A percentile compares a stretch with the other conserved stretches of the same genome.
Evolutionary conservation across 2,797 vertebrate species (phyloP).

Genomic region (Sebastes minor): DNA sequence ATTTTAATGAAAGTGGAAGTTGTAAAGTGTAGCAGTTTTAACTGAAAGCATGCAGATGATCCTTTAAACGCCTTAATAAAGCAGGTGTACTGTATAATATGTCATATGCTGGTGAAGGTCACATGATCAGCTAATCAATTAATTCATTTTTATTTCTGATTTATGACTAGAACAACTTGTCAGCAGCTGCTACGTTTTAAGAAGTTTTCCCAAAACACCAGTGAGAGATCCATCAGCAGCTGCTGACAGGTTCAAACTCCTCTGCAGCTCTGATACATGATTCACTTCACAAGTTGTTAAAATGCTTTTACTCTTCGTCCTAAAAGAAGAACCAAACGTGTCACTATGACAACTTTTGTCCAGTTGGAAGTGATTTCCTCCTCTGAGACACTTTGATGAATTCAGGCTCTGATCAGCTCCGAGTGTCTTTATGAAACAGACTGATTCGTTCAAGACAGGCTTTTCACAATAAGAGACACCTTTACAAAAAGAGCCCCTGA

Average conservation of each 20-base stretch:
- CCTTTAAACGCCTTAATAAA: too few relatives aligned
- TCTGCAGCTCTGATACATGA: not conserved
- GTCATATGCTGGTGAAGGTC: not conserved
- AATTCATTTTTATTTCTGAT: too few relatives aligned
- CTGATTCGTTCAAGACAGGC: not conserved
- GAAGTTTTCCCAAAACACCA: not conserved
- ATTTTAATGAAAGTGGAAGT: not conserved
- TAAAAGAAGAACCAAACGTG: not conserved
- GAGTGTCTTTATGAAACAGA: not conserved
- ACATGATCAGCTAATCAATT: not conserved
- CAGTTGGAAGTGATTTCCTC: not conserved
- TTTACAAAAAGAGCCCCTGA: not conserved
- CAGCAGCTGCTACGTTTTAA: not conserved
- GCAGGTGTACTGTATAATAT: not conserved
- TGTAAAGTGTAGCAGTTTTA: not conserved
- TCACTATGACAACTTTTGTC: not conserved
- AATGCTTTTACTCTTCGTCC: not conserved
- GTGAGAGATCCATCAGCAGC: not conserved
- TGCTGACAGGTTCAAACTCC: not conserved
- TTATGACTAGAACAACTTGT: too few relatives aligned
- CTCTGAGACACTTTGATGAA: not conserved
- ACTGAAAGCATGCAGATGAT: not conserved
- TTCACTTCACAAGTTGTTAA: not conserved
- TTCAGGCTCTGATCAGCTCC: not conserved
- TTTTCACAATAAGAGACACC: not conserved